A percentile compares a stretch with the other conserved stretches of the same genome.
Conservation (phyloP, 2,797 vertebrate genomes). For the Sebastes minor region DNA sequence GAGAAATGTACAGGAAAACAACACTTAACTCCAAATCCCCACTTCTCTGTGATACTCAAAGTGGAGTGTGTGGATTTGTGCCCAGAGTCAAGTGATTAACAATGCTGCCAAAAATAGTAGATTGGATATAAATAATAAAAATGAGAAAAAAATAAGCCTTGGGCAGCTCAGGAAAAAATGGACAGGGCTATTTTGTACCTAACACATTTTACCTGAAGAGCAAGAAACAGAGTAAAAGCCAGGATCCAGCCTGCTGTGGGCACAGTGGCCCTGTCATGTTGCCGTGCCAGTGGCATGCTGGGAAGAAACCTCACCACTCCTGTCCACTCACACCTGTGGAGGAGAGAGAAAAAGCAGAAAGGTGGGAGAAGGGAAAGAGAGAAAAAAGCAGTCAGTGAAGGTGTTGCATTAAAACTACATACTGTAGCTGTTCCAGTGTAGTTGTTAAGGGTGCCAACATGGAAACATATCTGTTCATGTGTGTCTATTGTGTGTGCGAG, state of each 20-base stretch:
- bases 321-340: constrained; percentile 50
- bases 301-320: constrained; percentile 44
- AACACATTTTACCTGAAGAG: constrained; percentile 68
- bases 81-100: constrained; percentile 36
- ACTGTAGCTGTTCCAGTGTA: background rate
- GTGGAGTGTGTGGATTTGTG: constrained; percentile 15
- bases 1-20: background rate
- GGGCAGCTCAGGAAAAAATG: background rate
- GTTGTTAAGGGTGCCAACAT: background rate
- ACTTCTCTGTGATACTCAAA: background rate
- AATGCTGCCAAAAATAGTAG: constrained; percentile 40
- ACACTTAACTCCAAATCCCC: background rate
- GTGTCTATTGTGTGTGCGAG: background rate
- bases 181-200: background rate
- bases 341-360: background rate
- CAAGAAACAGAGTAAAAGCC: constrained; percentile 66
- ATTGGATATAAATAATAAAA: constrained; percentile 50
- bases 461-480: background rate
- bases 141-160: background rate
- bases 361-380: background rate
- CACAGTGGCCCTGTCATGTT: constrained; percentile 53
- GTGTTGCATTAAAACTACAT: background rate
- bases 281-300: constrained; percentile 59
- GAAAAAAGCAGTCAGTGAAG: background rate
- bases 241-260: constrained; percentile 58